These are phyloP conservation scores for Elegia similella DNA, from an alignment of 2,888 invertebrate genomes.

Conservation along the genomic window DNA sequence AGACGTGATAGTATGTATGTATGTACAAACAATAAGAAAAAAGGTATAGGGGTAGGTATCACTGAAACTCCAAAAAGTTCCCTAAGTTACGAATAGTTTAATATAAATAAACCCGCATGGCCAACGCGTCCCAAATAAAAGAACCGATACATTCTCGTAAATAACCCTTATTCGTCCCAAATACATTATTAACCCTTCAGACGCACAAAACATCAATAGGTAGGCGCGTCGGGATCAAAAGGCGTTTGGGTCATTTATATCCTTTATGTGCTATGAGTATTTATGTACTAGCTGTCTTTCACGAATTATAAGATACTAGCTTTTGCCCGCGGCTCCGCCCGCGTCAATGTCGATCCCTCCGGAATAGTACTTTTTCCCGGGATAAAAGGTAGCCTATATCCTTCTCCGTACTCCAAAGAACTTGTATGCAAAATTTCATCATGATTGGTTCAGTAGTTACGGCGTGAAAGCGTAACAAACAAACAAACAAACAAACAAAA, in stretches of 20 bases:
- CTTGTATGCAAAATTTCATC: no score
- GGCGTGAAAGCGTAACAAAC: no score
- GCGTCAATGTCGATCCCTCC: no score
- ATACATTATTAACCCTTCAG: constrained; percentile 23
- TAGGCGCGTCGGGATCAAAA: constrained; percentile 11
- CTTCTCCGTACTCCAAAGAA: no score
- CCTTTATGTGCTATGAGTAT: no score
- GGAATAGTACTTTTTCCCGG: no score
- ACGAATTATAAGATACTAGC: background rate
- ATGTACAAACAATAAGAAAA: no score
- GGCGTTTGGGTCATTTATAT: constrained; percentile 11
- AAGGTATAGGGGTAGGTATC: background rate
- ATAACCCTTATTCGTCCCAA: constrained; percentile 14
- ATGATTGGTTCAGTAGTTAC: no score
- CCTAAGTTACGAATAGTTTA: background rate
- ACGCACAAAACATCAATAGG: constrained; percentile 9
- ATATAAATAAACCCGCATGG: background rate
- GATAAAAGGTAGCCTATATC: no score
- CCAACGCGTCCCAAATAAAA: constrained; percentile 1
- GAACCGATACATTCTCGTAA: constrained; percentile 2
- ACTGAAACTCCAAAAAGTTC: background rate
- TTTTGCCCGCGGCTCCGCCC: background rate
- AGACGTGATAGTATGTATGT: no score
- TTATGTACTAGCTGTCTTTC: constrained; percentile 7
- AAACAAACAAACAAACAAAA: no score